These are phyloP conservation scores for Silurus asotus DNA, from an alignment of 2,113 vertebrate genomes.

Conservation along the genomic window DNA sequence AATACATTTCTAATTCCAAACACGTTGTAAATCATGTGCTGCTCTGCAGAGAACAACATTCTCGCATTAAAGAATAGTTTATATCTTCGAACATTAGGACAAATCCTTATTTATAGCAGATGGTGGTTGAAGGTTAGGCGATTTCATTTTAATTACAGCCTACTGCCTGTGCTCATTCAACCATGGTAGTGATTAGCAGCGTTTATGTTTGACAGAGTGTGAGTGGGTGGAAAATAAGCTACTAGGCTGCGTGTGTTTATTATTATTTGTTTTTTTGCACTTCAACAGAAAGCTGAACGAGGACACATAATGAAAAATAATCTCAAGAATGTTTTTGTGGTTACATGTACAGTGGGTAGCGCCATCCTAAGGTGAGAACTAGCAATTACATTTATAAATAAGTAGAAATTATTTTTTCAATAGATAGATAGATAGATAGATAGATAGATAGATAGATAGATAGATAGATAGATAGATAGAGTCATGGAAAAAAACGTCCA, in stretches of 20 bases:
- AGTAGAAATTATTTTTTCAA: neutral
- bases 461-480: too few relatives aligned
- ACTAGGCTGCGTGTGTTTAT: neutral
- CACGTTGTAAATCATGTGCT: neutral
- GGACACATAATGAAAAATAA: neutral
- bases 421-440: too few relatives aligned
- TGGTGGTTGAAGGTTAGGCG: constrained; percentile 14
- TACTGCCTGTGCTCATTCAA: constrained; percentile 17
- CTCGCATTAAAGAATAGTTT: neutral
- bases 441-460: too few relatives aligned
- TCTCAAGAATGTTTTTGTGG: neutral
- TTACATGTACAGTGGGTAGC: neutral
- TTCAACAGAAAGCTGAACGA: neutral
- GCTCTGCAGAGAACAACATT: neutral
- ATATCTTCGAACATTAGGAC: neutral
- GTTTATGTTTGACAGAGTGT: constrained; percentile 13
- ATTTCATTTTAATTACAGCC: constrained; percentile 39
- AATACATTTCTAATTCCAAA: neutral
- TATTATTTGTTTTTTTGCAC: neutral
- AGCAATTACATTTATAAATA: neutral
- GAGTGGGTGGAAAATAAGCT: constrained; percentile 25
- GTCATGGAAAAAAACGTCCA: too few relatives aligned
- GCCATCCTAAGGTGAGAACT: neutral
- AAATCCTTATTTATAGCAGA: constrained; percentile 31
- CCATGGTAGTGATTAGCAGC: constrained; percentile 34